Evolutionary conservation across 2,888 invertebrate genomes (phyloP), one percentile per base, ranked within the genome.

Genomic region (Strigamia crassipes): DNA sequence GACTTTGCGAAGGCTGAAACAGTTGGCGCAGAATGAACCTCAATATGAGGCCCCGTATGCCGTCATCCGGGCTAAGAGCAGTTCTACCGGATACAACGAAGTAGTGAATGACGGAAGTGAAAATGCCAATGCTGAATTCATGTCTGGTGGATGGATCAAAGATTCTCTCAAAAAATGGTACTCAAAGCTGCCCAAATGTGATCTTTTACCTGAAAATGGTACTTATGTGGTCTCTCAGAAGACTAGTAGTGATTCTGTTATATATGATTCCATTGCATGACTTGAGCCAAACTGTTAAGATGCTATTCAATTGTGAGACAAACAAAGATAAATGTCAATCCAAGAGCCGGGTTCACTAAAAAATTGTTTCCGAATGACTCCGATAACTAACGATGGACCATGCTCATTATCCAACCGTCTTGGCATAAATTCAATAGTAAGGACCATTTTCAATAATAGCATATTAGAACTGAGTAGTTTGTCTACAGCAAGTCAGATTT

Each of bases 41-140:
- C 46, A 21, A 15, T 66, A 15, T 38, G 78, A 79, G 6, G 23
- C 80, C 0, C 80, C 31, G 18, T 82, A 46, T 18, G 56, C 41
- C 41, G 15, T 83, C 1, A 46, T 80, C 21, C 31, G 79, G 21
- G 18, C 80, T 15, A 51, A 80, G 12, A 38, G 38, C 38, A 38
- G 38, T 38, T 38, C 38, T 38, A n/a, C n/a, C 18, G 42, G 80
- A 46, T 82, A 82, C 31, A 80, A 83, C 78, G 83, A 83, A 46
- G 83, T 77, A 61, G 73, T 83, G 27, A 80, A 83, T 73, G 83
- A 83, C 77, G 83, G 83, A 42, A 83, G 83, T 78, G 82, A 83
- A 79, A 83, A 83, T 77, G 83, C 83, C 51, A 83, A 83, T 41
- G 83, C 83, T 41, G 83, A 83, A 41, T 83, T 83, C 42, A 41